These are phyloP conservation scores for Pimephales promelas DNA, from an alignment of 2,113 vertebrate genomes.

Conservation along the genomic window DNA sequence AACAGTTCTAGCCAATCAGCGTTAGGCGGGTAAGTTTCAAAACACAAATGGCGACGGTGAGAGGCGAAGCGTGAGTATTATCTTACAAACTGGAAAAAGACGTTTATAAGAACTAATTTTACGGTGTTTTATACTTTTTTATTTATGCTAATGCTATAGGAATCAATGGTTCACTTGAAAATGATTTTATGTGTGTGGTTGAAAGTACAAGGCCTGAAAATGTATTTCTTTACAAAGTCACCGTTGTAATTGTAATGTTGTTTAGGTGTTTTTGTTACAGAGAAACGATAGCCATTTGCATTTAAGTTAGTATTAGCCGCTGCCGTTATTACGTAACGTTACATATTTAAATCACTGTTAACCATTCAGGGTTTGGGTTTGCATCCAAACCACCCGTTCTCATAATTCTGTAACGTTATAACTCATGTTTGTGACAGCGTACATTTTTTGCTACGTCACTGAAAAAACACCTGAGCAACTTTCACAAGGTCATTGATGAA, in stretches of 20 bases:
- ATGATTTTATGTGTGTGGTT: not conserved
- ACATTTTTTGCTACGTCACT: not conserved
- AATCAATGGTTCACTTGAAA: not conserved
- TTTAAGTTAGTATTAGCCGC: not conserved
- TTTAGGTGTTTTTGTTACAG: not conserved
- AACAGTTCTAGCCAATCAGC: slow-evolving; percentile 32
- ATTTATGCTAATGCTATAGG: not conserved
- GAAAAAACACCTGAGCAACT: not conserved
- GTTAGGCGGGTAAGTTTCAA: slow-evolving; percentile 63
- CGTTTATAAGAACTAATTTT: not conserved
- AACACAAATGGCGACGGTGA: slow-evolving; percentile 68
- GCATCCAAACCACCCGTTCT: not conserved
- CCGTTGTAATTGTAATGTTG: not conserved
- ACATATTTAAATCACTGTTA: not conserved
- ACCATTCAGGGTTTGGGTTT: not conserved
- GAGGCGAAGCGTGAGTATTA: slow-evolving; percentile 59
- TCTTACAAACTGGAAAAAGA: not conserved
- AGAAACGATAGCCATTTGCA: not conserved
- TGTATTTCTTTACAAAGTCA: not conserved
- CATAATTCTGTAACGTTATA: not conserved
- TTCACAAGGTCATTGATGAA: not conserved
- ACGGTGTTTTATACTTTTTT: not conserved
- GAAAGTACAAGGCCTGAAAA: not conserved
- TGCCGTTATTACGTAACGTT: not conserved
- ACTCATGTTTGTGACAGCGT: not conserved